These are phyloP conservation scores for Mesocentrotus franciscanus DNA, from an alignment of 53 echinoderm and acorn worm species.

Conservation along the genomic window DNA sequence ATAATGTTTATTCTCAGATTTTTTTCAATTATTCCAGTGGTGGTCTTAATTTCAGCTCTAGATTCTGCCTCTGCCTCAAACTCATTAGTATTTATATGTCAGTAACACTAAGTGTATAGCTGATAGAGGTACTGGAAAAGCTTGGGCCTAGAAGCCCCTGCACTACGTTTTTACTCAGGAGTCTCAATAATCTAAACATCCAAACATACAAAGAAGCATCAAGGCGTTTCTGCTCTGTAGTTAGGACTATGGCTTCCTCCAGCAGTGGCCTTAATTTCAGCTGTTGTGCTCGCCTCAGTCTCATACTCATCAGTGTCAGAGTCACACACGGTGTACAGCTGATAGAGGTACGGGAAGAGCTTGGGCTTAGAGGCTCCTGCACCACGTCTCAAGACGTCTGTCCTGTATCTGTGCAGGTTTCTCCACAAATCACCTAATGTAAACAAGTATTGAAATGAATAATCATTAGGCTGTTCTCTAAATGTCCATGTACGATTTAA, in stretches of 20 bases:
- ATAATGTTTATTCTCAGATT: no score
- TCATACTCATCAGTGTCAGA: constrained; percentile 88
- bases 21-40: no score
- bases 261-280: constrained; percentile 48
- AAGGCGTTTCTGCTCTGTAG: constrained; percentile 5
- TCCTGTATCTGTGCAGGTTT: constrained; percentile 78
- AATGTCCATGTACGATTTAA: no score
- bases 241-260: constrained; percentile 33
- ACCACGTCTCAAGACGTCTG: constrained; percentile 65
- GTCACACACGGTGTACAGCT: constrained; percentile 82
- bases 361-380: constrained; percentile 68
- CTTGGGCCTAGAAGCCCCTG: constrained; percentile 59
- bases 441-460: neutral
- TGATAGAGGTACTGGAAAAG: constrained; percentile 86
- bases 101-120: constrained; percentile 78
- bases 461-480: neutral
- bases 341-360: constrained; percentile 89
- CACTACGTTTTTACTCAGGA: constrained; percentile 63
- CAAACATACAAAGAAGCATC: neutral
- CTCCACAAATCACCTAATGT: constrained; percentile 81
- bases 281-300: constrained; percentile 66
- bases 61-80: no score
- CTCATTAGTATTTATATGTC: constrained; percentile 69
- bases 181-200: no score
- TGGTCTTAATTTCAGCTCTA: no score